Evolutionary conservation across 2,888 invertebrate genomes (phyloP), one percentile per base, ranked within the genome.

Genomic region (Andrena hattorfiana): DNA sequence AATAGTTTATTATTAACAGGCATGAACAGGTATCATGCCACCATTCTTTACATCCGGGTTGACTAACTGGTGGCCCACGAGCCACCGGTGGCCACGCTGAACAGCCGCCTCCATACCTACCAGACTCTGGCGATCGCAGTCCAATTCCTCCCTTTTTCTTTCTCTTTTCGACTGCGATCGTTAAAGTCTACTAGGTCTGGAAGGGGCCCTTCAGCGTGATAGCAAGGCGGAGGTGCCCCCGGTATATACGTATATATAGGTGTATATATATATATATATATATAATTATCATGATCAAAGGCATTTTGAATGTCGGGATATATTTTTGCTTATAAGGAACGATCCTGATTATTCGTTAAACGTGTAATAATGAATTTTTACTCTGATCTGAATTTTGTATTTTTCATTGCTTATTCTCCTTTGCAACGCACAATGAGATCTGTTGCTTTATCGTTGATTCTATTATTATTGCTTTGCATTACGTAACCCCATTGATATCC

Each of bases 381-480:
- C 64, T 86, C 20, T 49, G 74, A 68, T 71, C 49, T 63, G 71
- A 70, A 74, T 70, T 82, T 69, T 72, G 16, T 80, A 35, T 13
- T 51, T 51, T 49, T 49, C 32, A 75, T 56, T 76, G 68, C 63
- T 30, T 74, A 70, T 67, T 81, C 60, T 68, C 63, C 16, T 73
- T 66, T 81, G 64, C 28, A 59, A 77, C 71, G 51, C 63, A 64
- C 64, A 69, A 69, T 72, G 71, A 67, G 60, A 54, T 30, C 59
- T 56, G 84, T 83, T 77, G 35, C 78, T 73, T 83, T 72, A 76
- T 81, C 83, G 80, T 89, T 89, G 32, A 81, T 83, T 87, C 81
- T 88, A 81, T 83, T 80, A 87, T 84, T 88, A 87, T 89, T 89
- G 80, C 75, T 83, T 80, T 83, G 75, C 82, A 80, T 89, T 86